Conservation (phyloP, 2,113 vertebrate genomes). For the Sterrhoptilus dennistouni region DNA sequence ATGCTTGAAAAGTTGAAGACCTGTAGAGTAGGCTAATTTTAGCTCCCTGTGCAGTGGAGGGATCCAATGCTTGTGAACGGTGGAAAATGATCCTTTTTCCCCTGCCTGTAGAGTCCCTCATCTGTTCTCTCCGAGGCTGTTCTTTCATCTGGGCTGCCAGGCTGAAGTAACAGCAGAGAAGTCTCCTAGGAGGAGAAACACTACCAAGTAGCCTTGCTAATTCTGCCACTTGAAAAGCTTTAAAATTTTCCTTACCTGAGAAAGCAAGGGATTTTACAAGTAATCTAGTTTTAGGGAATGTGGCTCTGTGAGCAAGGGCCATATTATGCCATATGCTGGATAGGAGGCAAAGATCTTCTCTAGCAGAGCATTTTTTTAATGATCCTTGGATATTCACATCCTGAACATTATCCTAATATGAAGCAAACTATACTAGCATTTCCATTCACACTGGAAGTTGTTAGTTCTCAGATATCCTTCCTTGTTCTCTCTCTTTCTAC, state of each 20-base stretch:
- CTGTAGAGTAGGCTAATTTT: conserved; percentile 25
- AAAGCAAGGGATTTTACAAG: conserved; percentile 9
- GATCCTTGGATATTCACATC: not conserved
- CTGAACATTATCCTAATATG: not conserved
- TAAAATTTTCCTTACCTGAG: conserved; percentile 2
- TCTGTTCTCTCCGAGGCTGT: not conserved
- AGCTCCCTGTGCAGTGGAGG: not conserved
- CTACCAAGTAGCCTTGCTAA: conserved; percentile 4
- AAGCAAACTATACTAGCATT: not conserved
- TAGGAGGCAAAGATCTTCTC: not conserved
- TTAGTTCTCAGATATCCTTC: not conserved
- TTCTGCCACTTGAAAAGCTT: conserved; percentile 36
- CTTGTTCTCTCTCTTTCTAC: not conserved
- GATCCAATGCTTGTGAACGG: not conserved
- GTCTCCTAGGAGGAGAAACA: not conserved
- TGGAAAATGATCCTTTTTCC: conserved; percentile 27
- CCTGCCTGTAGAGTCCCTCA: not conserved
- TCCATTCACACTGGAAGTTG: not conserved
- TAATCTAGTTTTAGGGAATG: not conserved
- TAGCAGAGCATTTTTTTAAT: not conserved
- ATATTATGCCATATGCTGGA: not conserved
- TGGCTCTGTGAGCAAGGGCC: not conserved
- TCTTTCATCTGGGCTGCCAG: conserved; percentile 24
- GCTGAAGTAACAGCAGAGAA: conserved; percentile 17
- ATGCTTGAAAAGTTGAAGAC: not conserved